Evolutionary conservation across 2,888 invertebrate genomes (phyloP).

Genomic region (Drosophila mimetica): DNA sequence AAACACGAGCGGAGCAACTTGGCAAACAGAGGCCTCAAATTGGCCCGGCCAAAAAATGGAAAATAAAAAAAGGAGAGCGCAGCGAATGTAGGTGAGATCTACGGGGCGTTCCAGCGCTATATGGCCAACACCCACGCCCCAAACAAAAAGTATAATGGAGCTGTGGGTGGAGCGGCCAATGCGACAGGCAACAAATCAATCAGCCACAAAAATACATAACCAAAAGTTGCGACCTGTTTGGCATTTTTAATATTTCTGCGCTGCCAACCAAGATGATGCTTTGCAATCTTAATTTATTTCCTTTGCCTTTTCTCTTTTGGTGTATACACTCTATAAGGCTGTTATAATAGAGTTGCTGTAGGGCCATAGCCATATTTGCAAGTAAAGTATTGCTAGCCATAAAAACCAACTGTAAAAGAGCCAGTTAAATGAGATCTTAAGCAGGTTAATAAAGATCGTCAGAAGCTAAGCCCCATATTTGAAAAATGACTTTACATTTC

Average conservation of each 20-base stretch:
- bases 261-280: conserved; percentile 12
- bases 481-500: conserved; percentile 18
- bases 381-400: background rate
- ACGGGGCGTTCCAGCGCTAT: conserved; percentile 23
- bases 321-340: conserved; percentile 2
- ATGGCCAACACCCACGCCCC: conserved; percentile 9
- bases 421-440: conserved; percentile 9
- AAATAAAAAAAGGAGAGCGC: conserved; percentile 32
- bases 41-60: conserved; percentile 4
- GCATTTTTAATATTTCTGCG: conserved; percentile 54
- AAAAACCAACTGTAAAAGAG: background rate
- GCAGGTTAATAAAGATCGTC: conserved; percentile 17
- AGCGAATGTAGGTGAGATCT: conserved; percentile 55
- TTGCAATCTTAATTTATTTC: conserved; percentile 14
- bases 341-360: background rate
- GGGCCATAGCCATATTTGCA: conserved; percentile 13
- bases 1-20: conserved; percentile 25
- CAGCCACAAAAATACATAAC: conserved; percentile 51
- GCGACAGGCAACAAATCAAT: conserved; percentile 69
- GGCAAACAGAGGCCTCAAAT: conserved; percentile 26
- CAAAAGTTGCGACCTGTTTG: conserved; percentile 50
- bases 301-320: background rate
- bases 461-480: conserved; percentile 22
- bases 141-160: conserved; percentile 2
- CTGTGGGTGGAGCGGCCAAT: conserved; percentile 34